These are phyloP conservation scores for Liolophura sinensis DNA, from an alignment of 1,140 invertebrate genomes.

Conservation along the genomic window DNA sequence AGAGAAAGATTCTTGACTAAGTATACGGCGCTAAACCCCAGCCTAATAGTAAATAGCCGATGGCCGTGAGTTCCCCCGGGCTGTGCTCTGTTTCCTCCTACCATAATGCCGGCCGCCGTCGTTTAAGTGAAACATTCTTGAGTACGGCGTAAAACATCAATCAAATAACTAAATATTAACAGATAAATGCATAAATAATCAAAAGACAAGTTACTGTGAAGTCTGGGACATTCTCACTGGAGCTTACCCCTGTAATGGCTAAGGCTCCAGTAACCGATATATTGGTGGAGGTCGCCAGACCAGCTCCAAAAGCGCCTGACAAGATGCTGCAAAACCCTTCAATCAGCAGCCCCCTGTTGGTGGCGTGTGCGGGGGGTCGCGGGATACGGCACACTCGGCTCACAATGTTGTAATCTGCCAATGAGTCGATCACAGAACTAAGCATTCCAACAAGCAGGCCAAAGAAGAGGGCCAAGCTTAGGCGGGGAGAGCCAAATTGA, in stretches of 20 bases:
- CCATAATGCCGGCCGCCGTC: too few relatives aligned
- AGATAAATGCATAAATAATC: too few relatives aligned
- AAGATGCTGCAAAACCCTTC: conserved; percentile 81
- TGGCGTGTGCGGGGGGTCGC: conserved; percentile 52
- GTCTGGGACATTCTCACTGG: too few relatives aligned
- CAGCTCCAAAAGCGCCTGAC: conserved; percentile 77
- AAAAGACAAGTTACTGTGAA: too few relatives aligned
- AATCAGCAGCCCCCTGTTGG: conserved; percentile 74
- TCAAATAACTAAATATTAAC: too few relatives aligned
- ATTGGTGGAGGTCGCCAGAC: conserved; percentile 84
- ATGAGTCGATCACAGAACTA: conserved; percentile 55
- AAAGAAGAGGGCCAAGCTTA: conserved; percentile 47
- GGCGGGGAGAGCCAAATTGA: conserved; percentile 50
- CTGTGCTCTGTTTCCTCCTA: too few relatives aligned
- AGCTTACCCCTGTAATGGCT: conserved; percentile 30
- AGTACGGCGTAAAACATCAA: too few relatives aligned
- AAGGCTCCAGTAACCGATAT: conserved; percentile 38
- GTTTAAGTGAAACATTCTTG: too few relatives aligned
- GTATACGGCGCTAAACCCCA: too few relatives aligned
- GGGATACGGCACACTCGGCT: conserved; percentile 46
- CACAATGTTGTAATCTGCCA: conserved; percentile 57
- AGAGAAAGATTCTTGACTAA: too few relatives aligned
- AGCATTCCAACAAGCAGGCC: conserved; percentile 52
- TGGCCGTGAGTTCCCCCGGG: too few relatives aligned
- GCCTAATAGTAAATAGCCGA: too few relatives aligned